Evolutionary conservation across 2,113 vertebrate species (phyloP).

Genomic region (Hucho hucho): DNA sequence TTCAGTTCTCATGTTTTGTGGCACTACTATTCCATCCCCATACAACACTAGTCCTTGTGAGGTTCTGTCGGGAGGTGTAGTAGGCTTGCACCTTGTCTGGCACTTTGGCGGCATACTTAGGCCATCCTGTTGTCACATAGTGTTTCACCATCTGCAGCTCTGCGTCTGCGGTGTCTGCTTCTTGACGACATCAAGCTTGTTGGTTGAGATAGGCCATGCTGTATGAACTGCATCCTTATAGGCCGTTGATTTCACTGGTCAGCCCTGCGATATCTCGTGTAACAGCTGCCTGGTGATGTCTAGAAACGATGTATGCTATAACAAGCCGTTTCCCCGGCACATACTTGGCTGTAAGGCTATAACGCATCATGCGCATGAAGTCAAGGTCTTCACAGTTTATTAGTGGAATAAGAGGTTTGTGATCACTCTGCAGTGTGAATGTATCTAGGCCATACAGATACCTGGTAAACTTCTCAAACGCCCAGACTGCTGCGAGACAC

Average conservation of each 20-base stretch:
- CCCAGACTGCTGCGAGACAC: slow-evolving; percentile 21
- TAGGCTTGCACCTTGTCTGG: background rate
- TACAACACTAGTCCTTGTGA: background rate
- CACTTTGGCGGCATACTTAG: background rate
- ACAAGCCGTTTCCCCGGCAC: slow-evolving; percentile 10
- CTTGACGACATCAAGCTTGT: slow-evolving; percentile 8
- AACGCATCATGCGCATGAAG: slow-evolving; percentile 12
- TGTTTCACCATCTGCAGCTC: slow-evolving; percentile 4
- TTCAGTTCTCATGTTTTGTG: too few relatives aligned
- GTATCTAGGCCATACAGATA: slow-evolving; percentile 22
- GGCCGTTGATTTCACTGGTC: background rate
- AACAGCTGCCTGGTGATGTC: background rate
- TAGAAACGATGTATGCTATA: slow-evolving; percentile 13
- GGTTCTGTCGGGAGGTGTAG: too few relatives aligned
- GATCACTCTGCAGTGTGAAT: slow-evolving; percentile 6
- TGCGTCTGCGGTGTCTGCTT: background rate
- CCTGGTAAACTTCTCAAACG: slow-evolving; percentile 23
- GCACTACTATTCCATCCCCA: background rate
- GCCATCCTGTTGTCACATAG: background rate
- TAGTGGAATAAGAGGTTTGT: slow-evolving; percentile 11
- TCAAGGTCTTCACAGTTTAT: slow-evolving; percentile 24
- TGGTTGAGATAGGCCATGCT: slow-evolving; percentile 1
- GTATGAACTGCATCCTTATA: background rate
- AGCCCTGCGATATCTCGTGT: background rate
- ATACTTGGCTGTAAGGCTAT: slow-evolving; percentile 15